phyloP scores from a whole-genome alignment of 2,113 vertebrate species.

The Rhynchomys soricoides region DNA sequence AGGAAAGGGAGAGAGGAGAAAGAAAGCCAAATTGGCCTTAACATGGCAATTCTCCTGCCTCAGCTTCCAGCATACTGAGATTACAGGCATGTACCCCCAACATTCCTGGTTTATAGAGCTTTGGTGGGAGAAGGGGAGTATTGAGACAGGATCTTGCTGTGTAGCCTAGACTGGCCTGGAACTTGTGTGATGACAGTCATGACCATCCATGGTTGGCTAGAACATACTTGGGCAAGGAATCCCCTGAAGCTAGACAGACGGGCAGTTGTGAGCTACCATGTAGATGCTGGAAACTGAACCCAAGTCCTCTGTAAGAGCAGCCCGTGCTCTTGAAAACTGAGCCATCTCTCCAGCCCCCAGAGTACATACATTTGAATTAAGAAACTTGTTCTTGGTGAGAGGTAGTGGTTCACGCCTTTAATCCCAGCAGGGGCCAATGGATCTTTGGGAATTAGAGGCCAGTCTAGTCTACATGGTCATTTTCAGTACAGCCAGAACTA shows the following conservation, averaged over 20 bases:
- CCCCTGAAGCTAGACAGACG: background rate
- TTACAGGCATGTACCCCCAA: background rate
- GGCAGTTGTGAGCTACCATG: background rate
- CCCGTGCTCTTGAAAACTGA: no score
- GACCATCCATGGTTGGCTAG: background rate
- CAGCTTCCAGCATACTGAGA: background rate
- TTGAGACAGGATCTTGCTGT: background rate
- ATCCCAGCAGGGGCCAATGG: background rate
- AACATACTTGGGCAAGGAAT: background rate
- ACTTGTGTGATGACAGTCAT: background rate
- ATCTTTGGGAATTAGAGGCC: background rate
- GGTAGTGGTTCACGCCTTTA: background rate
- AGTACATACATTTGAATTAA: background rate
- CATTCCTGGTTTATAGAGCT: background rate
- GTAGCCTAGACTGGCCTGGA: background rate
- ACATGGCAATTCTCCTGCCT: background rate
- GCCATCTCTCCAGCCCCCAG: no score
- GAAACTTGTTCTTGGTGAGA: background rate
- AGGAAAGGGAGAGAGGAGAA: no score
- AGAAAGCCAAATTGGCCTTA: background rate
- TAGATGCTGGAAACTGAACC: no score
- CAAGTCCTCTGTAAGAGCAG: no score
- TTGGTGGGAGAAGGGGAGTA: background rate
- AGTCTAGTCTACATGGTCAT: background rate
- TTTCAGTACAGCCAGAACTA: background rate